These are phyloP conservation scores for Bucco capensis DNA, from an alignment of 2,113 vertebrate species.

Conservation along the genomic window DNA sequence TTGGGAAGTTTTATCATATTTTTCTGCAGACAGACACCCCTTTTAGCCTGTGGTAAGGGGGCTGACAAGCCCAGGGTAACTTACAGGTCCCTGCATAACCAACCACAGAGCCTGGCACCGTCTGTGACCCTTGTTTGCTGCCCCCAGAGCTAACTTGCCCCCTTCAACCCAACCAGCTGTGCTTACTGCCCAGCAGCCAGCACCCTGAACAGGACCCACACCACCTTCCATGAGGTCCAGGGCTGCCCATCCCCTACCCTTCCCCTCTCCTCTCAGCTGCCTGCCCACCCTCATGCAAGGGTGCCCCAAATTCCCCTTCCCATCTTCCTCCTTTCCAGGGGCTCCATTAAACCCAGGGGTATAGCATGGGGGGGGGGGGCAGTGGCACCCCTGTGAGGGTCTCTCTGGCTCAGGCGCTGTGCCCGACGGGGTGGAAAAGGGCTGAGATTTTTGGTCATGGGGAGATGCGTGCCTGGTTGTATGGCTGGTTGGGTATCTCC, in stretches of 20 bases:
- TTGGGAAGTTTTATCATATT: background rate
- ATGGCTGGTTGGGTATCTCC: no score
- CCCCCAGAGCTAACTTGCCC: background rate
- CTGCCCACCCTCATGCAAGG: background rate
- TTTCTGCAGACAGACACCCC: background rate
- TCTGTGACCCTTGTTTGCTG: background rate
- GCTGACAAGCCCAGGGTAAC: background rate
- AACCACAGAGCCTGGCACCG: background rate
- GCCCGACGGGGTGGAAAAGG: background rate
- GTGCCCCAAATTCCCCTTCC: background rate
- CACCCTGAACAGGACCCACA: accelerated
- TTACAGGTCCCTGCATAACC: background rate
- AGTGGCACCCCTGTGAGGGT: background rate
- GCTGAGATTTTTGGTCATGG: background rate
- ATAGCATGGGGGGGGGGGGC: accelerated
- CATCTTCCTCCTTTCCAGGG: accelerated
- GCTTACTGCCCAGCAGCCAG: background rate
- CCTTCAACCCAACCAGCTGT: background rate
- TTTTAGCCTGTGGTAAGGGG: background rate
- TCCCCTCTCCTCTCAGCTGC: background rate
- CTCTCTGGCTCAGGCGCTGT: background rate
- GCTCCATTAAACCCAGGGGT: background rate
- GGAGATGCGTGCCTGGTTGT: no score
- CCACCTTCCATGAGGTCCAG: background rate
- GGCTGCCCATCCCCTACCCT: background rate